Evolutionary conservation across 2,888 invertebrate genomes (phyloP).

Genomic region (Drosophila hamatofila): DNA sequence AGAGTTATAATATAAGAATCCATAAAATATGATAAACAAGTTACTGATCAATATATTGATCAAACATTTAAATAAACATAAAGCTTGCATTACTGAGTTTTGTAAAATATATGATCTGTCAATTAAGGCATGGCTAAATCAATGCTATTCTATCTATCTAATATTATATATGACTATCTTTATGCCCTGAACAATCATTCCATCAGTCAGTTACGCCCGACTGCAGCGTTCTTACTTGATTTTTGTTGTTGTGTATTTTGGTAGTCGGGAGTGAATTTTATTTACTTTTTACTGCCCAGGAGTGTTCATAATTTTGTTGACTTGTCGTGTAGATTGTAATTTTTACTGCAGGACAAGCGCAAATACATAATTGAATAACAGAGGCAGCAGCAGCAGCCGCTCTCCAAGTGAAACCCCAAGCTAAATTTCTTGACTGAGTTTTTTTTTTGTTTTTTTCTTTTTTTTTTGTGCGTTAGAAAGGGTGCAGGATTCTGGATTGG

Average conservation of each 20-base stretch:
- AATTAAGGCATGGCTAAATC: too few species aligned
- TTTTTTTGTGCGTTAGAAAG: constrained; percentile 34
- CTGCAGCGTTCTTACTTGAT: not conserved
- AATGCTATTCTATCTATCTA: too few species aligned
- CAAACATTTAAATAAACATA: not conserved
- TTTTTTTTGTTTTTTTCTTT: not conserved
- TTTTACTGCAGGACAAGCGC: constrained; percentile 83
- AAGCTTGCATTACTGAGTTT: too few species aligned
- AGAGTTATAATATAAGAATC: too few species aligned
- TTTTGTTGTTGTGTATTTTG: constrained; percentile 9
- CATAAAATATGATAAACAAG: too few species aligned
- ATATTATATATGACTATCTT: not conserved
- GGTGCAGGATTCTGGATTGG: constrained; percentile 44
- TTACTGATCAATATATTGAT: not conserved
- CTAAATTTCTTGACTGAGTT: constrained; percentile 27
- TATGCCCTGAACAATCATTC: not conserved
- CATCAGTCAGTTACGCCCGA: not conserved
- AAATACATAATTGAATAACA: constrained; percentile 83
- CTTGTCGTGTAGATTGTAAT: constrained; percentile 83
- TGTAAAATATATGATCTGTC: too few species aligned
- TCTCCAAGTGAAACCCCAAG: constrained; percentile 33
- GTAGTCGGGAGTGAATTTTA: constrained; percentile 53
- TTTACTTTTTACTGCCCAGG: constrained; percentile 77
- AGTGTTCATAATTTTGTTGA: constrained; percentile 83
- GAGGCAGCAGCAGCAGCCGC: not conserved